Evolutionary conservation across 2,113 vertebrate species (phyloP), one percentile per base, ranked within the genome.

Genomic region (Labeo catla): DNA sequence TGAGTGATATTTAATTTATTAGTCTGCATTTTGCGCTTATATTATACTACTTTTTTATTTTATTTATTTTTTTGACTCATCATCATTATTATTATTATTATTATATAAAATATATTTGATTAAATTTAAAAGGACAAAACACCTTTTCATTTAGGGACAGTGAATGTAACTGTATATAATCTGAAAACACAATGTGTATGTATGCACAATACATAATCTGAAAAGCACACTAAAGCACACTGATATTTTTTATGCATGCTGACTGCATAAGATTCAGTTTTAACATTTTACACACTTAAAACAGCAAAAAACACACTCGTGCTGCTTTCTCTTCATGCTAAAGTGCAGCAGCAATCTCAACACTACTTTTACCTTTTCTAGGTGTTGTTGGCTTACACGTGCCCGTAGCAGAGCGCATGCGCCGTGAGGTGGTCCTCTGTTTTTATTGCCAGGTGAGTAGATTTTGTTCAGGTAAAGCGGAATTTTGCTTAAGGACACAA

Each of bases 361-460:
- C 9, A 70, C n/a, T 34, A 8, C 28, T 39, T 89, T 84, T 81
- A 61, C 81, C 80, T 89, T 87, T 77, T 88, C 49, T 84, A 81
- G 49, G 88, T 89, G 81, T 90, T 90, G 91, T 91, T 89, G 89
- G 88, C 89, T 70, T 89, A 86, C 86, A 90, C 93, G 95, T 95
- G 95, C 94, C 94, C 91, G 92, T 72, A 70, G 82, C 47, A 96
- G 63, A 96, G 96, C 97, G 98, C 98, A 98, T 97, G 98, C 97
- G 97, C 95, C 89, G 90, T 92, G 94, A 96, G 96, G 96, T 96
- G 92, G 95, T 93, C 93, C 95, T 94, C 93, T 93, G 93, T 92
- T 96, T 96, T 96, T 96, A 96, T 95, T 95, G 92, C 96, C 97
- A 99, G 98, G 97, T 98, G 96, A 97, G 95, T 92, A 94, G 94